These are phyloP conservation scores for Caenorhabditis zanzibari DNA, from an alignment of 2,888 invertebrate genomes.

Conservation along the genomic window DNA sequence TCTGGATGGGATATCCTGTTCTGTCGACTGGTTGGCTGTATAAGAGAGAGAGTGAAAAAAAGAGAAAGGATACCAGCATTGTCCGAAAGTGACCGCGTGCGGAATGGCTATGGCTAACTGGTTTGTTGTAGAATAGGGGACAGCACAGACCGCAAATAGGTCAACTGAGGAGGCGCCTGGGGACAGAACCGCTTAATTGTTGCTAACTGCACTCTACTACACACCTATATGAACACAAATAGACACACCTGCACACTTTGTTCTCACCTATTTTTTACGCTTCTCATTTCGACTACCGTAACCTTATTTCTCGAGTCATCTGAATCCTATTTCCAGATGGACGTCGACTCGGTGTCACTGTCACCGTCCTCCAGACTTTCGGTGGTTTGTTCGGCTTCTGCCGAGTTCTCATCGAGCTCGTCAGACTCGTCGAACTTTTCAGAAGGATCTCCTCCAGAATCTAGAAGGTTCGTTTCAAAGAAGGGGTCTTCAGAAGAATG, in stretches of 20 bases:
- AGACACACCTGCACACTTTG: constrained; percentile 44
- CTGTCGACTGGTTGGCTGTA: constrained; percentile 48
- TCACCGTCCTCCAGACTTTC: constrained; percentile 73
- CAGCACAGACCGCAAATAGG: constrained; percentile 52
- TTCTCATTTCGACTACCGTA: neutral
- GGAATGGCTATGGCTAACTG: constrained; percentile 60
- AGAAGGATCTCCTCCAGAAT: constrained; percentile 75
- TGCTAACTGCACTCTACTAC: constrained; percentile 60
- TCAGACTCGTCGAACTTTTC: constrained; percentile 74
- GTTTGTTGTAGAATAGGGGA: constrained; percentile 43
- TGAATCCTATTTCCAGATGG: constrained; percentile 62
- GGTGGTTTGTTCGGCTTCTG: constrained; percentile 74
- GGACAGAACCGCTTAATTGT: constrained; percentile 59
- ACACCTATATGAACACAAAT: constrained; percentile 20
- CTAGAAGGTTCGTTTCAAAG: constrained; percentile 51
- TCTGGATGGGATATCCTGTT: constrained; percentile 59
- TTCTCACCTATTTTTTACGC: constrained; percentile 16
- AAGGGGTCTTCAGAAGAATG: too few species aligned
- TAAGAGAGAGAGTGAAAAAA: constrained; percentile 36
- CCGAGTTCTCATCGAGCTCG: constrained; percentile 74
- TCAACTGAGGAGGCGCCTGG: constrained; percentile 62
- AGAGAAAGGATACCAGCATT: constrained; percentile 47
- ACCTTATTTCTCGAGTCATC: constrained; percentile 4
- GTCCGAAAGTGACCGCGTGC: constrained; percentile 55
- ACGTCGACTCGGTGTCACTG: constrained; percentile 72